phyloP scores from a whole-genome alignment of 2,888 invertebrate species.

The Nowickia ferox region DNA sequence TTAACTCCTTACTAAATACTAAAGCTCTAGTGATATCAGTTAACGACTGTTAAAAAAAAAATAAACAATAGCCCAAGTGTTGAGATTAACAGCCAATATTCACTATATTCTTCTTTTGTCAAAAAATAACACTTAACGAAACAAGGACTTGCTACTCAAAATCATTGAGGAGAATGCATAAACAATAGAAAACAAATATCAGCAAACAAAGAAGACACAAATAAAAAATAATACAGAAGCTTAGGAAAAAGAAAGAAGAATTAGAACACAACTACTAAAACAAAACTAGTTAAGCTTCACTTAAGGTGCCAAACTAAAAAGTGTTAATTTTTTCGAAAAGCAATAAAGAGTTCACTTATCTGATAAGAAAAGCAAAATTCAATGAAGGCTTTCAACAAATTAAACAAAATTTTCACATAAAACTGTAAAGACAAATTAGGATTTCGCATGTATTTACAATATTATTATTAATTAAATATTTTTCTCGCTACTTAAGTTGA shows the following conservation, averaged over 20 bases:
- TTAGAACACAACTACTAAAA: neutral
- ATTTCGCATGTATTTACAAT: no score
- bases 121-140: conserved; percentile 27
- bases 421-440: no score
- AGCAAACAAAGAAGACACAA: neutral
- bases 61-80: conserved; percentile 45
- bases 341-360: no score
- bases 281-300: no score
- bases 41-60: conserved; percentile 12
- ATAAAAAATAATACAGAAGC: neutral
- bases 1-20: conserved; percentile 3
- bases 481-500: no score
- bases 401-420: no score
- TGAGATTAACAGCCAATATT: conserved; percentile 55
- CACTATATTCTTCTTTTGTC: no score
- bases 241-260: neutral
- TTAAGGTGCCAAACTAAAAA: no score
- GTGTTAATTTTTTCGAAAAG: no score
- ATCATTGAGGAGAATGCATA: conserved; percentile 35
- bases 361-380: no score
- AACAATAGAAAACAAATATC: conserved; percentile 45
- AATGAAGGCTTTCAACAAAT: no score
- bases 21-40: neutral
- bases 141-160: conserved; percentile 42
- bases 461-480: no score